phyloP scores from a whole-genome alignment of 2,113 vertebrate genomes.

The Nematolebias whitei region DNA sequence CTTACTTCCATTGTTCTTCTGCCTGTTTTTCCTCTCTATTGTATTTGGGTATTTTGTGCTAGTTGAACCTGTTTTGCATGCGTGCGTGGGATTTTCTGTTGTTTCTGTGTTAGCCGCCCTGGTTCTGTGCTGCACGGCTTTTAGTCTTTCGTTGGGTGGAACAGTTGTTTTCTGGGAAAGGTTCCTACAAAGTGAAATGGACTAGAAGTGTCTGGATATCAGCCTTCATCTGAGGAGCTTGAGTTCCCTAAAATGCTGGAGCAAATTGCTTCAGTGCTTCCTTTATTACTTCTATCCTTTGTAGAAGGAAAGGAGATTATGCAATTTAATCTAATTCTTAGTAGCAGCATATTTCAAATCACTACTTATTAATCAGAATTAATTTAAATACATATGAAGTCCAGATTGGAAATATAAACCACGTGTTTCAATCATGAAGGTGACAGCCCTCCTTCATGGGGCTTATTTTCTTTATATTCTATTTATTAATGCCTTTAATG shows the following conservation, averaged over 20 bases:
- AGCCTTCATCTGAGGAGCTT: not conserved
- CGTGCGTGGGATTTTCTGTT: not conserved
- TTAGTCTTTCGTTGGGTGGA: not conserved
- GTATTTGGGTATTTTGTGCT: not conserved
- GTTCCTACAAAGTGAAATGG: not conserved
- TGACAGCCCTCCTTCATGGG: no score
- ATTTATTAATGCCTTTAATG: no score
- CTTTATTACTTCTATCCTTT: not conserved
- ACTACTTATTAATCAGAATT: no score
- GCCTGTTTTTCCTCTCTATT: not conserved
- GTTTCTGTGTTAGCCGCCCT: not conserved
- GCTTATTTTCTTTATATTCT: no score
- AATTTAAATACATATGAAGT: no score
- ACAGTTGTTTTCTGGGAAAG: not conserved
- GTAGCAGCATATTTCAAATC: no score
- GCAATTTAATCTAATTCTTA: no score
- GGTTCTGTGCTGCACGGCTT: not conserved
- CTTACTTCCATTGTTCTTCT: no score
- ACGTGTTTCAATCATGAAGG: no score
- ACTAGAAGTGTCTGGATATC: not conserved
- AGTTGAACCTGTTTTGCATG: not conserved
- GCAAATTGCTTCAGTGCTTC: not conserved
- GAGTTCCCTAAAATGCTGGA: not conserved
- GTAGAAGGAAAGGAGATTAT: no score
- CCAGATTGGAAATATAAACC: no score